Percentiles rank a stretch among this genome's conserved stretches.
Conservation (phyloP, 64 coral and sea anemone species). For the Astreopora myriophthalma region DNA sequence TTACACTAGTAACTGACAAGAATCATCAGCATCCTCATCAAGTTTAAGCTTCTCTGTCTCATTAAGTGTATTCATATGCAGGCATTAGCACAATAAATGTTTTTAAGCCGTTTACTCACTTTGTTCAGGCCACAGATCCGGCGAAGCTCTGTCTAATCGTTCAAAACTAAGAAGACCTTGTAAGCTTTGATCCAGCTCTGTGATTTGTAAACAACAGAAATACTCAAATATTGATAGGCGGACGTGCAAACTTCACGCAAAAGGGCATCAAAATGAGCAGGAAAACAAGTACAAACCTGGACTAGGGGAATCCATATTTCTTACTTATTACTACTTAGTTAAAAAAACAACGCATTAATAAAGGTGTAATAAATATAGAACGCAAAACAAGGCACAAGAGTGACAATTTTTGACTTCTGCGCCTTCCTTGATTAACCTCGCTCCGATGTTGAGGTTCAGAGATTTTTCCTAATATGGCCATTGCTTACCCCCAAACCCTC, state of each 20-base stretch:
- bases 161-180: slow-evolving; percentile 98
- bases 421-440: background rate
- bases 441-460: background rate
- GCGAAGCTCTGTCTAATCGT: slow-evolving; percentile 90
- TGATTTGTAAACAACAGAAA: background rate
- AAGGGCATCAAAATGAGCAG: background rate
- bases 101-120: slow-evolving; percentile 60
- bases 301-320: slow-evolving; percentile 71
- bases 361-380: background rate
- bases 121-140: slow-evolving; percentile 98
- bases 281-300: slow-evolving; percentile 27
- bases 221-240: background rate
- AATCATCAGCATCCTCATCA: too few species aligned
- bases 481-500: slow-evolving; percentile 34
- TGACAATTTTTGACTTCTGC: slow-evolving; percentile 13
- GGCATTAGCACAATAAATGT: too few species aligned
- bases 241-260: background rate
- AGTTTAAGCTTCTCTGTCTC: too few species aligned
- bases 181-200: slow-evolving; percentile 91
- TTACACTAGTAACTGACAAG: too few species aligned
- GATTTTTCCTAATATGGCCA: too few species aligned
- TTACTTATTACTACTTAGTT: background rate
- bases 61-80: too few species aligned
- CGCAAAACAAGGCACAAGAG: background rate
- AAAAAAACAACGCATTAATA: slow-evolving; percentile 19